These are phyloP conservation scores for Haliclona indistincta DNA, from an alignment of 37 sponge, comb jelly and placozoan genomes.

Conservation along the genomic window DNA sequence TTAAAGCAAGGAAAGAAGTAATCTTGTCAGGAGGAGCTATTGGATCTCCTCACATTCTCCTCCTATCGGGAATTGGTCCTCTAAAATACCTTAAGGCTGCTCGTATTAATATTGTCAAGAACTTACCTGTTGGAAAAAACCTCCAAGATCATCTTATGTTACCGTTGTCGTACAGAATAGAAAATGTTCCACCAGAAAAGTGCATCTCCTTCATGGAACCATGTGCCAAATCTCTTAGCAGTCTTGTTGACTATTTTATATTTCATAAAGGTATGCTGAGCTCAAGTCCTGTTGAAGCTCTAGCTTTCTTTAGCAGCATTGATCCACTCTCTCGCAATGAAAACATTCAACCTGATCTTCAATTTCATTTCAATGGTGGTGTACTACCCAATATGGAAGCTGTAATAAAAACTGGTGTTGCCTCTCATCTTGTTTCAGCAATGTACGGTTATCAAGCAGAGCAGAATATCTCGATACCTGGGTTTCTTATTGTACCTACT, in stretches of 20 bases:
- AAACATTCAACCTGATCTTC: slow-evolving; percentile 41
- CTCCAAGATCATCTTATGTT: slow-evolving; percentile 83
- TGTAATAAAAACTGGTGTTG: not conserved
- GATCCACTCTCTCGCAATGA: too few relatives aligned
- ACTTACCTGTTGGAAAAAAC: slow-evolving; percentile 86
- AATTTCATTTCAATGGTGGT: slow-evolving; percentile 34
- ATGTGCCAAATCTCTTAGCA: slow-evolving; percentile 9
- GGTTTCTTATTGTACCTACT: slow-evolving; percentile 14
- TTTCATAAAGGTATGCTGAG: slow-evolving; percentile 51
- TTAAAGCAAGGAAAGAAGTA: slow-evolving; percentile 66
- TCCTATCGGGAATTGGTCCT: slow-evolving; percentile 88
- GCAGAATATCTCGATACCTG: not conserved
- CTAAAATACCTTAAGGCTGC: slow-evolving; percentile 39
- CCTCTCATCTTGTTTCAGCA: not conserved
- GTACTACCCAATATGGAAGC: slow-evolving; percentile 1
- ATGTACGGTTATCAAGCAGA: slow-evolving; percentile 27
- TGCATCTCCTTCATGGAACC: slow-evolving; percentile 1
- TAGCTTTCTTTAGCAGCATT: slow-evolving; percentile 41
- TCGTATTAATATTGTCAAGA: slow-evolving; percentile 25
- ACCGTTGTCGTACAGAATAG: slow-evolving; percentile 30
- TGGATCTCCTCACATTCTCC: slow-evolving; percentile 70
- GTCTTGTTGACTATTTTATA: slow-evolving; percentile 31
- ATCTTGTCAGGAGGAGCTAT: slow-evolving; percentile 82
- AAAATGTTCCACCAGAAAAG: slow-evolving; percentile 3
- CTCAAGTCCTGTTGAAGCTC: slow-evolving; percentile 36